Evolutionary conservation across 2,113 vertebrate species (phyloP).

Genomic region (Prionailurus viverrinus): DNA sequence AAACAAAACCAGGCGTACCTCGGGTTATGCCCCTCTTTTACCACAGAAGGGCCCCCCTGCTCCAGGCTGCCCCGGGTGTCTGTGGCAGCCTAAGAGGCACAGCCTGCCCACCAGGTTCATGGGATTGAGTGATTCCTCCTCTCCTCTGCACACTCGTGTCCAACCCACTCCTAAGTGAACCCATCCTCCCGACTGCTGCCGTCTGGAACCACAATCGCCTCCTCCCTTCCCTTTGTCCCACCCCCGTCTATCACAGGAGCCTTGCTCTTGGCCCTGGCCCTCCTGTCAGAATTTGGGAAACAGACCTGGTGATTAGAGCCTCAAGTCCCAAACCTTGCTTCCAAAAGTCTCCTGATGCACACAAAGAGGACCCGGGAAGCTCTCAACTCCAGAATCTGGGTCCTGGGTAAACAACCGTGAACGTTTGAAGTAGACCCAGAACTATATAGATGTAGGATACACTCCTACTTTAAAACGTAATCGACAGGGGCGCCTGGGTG

Average conservation of each 20-base stretch:
- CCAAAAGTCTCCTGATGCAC: neutral
- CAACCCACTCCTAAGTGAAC: neutral
- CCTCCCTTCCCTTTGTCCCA: rapidly evolving
- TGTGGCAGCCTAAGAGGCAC: neutral
- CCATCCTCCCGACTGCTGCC: rapidly evolving
- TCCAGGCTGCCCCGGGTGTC: neutral
- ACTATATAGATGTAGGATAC: neutral
- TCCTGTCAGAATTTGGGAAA: neutral
- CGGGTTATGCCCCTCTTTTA: neutral
- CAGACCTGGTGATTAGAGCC: neutral
- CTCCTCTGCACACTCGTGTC: neutral
- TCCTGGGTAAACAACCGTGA: neutral
- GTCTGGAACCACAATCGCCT: neutral
- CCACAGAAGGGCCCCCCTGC: neutral
- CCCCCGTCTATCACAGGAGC: neutral
- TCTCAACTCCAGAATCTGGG: neutral
- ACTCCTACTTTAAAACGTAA: neutral
- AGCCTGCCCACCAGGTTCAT: neutral
- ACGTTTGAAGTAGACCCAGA: neutral
- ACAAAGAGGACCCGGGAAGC: neutral
- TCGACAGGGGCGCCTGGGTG: neutral
- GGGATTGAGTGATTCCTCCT: neutral
- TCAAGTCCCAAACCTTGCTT: neutral
- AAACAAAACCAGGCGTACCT: neutral
- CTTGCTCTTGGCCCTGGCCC: neutral